Percentiles rank a stretch among this genome's conserved stretches.
These are phyloP conservation scores for Ariolimax columbianus DNA, from an alignment of 2,888 invertebrate species.

Conservation along the genomic window DNA sequence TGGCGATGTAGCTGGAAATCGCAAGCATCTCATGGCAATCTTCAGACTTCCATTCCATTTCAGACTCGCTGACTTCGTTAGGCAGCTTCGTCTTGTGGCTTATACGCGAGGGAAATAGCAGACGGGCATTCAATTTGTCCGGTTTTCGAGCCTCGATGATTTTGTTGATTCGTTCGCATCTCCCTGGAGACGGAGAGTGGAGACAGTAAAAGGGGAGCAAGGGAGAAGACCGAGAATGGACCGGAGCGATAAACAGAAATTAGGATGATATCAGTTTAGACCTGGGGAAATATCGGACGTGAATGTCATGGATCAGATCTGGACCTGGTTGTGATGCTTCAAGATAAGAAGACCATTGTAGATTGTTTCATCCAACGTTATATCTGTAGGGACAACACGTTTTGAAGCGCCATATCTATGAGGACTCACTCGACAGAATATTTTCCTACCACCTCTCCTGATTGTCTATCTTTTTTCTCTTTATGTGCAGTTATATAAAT, in stretches of 20 bases:
- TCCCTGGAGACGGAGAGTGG: conserved; percentile 3
- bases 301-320: background rate
- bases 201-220: background rate
- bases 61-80: conserved; percentile 35
- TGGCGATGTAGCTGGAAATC: background rate
- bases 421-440: too few relatives aligned
- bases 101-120: conserved; percentile 25
- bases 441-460: too few relatives aligned
- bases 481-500: too few relatives aligned
- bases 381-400: too few relatives aligned
- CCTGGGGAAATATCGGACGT: background rate
- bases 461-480: too few relatives aligned
- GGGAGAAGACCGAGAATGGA: background rate
- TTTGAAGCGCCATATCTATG: too few relatives aligned
- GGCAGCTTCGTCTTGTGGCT: conserved; percentile 24
- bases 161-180: conserved; percentile 21
- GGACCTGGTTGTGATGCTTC: background rate
- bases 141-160: conserved; percentile 37
- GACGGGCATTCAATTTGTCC: conserved; percentile 35
- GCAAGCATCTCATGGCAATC: background rate
- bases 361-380: background rate
- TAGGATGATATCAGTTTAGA: conserved; percentile 4
- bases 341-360: background rate
- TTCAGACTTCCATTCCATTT: conserved; percentile 30
- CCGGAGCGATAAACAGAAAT: conserved; percentile 13